Conservation (phyloP, 1,140 invertebrate species). For the Neodiprion virginianus region DNA sequence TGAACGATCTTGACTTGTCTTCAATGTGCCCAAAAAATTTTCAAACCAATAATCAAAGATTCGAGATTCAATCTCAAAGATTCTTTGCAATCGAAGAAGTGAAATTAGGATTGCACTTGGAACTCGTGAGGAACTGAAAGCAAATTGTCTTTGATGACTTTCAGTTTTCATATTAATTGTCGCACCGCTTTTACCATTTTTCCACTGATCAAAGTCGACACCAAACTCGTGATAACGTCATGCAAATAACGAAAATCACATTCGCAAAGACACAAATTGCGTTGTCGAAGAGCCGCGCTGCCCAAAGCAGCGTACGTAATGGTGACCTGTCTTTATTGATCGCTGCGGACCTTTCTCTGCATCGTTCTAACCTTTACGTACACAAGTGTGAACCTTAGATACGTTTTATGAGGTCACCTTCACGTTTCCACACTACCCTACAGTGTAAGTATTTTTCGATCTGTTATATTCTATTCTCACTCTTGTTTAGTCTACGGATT, state of each 20-base stretch:
- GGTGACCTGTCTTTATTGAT: conserved; percentile 3
- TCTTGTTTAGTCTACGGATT: no score
- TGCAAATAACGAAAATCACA: not conserved
- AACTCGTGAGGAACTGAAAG: no score
- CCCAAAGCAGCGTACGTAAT: not conserved
- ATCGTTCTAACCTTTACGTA: no score
- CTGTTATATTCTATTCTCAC: no score
- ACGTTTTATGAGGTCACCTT: no score
- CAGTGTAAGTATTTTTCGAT: no score
- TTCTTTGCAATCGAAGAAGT: not conserved
- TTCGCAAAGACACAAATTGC: not conserved
- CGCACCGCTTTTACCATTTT: not conserved
- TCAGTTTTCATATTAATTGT: not conserved
- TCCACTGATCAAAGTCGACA: not conserved
- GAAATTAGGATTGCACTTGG: not conserved
- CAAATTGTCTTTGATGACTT: not conserved
- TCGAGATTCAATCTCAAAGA: not conserved
- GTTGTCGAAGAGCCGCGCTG: not conserved
- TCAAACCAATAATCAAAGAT: no score
- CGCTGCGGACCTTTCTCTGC: conserved; percentile 1
- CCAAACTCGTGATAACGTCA: not conserved
- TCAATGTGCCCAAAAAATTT: no score
- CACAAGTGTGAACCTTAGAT: no score
- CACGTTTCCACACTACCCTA: no score
- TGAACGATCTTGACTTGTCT: no score